Conservation (phyloP, 1,140 invertebrate genomes). For the Ips nitidus region DNA sequence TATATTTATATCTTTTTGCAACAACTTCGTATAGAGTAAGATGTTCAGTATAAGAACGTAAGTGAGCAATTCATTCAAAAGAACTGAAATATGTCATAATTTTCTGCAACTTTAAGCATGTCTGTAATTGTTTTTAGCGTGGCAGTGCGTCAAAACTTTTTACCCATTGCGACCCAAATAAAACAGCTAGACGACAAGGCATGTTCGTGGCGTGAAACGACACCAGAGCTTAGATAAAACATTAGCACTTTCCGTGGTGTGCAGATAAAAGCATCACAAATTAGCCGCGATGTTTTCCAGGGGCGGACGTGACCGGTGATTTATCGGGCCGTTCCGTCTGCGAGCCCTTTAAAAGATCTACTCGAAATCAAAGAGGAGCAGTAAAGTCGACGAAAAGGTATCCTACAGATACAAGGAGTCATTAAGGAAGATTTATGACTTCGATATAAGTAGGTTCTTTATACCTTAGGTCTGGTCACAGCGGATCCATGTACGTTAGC, state of each 20-base stretch:
- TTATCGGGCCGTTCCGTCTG: slow-evolving; percentile 32
- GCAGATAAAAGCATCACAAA: slow-evolving; percentile 49
- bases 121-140: too few species aligned
- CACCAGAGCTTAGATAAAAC: slow-evolving; percentile 43
- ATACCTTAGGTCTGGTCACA: background rate
- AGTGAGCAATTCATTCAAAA: too few species aligned
- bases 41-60: too few species aligned
- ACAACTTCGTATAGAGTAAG: too few species aligned
- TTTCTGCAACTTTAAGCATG: too few species aligned
- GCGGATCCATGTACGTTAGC: too few species aligned
- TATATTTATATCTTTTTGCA: too few species aligned
- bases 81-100: too few species aligned
- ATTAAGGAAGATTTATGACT: slow-evolving; percentile 28
- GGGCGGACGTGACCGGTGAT: slow-evolving; percentile 34
- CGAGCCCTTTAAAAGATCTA: slow-evolving; percentile 26
- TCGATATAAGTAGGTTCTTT: slow-evolving; percentile 12
- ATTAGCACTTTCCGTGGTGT: slow-evolving; percentile 46
- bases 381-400: slow-evolving; percentile 28
- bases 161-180: background rate
- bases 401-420: slow-evolving; percentile 23
- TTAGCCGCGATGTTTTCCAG: slow-evolving; percentile 41
- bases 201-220: slow-evolving; percentile 35
- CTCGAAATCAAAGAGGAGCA: slow-evolving; percentile 29
- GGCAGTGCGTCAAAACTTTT: too few species aligned
- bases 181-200: slow-evolving; percentile 38